Percentiles rank a stretch among this genome's conserved stretches.
phyloP scores from a whole-genome alignment of 2,888 invertebrate species.

The Dione vanillae region DNA sequence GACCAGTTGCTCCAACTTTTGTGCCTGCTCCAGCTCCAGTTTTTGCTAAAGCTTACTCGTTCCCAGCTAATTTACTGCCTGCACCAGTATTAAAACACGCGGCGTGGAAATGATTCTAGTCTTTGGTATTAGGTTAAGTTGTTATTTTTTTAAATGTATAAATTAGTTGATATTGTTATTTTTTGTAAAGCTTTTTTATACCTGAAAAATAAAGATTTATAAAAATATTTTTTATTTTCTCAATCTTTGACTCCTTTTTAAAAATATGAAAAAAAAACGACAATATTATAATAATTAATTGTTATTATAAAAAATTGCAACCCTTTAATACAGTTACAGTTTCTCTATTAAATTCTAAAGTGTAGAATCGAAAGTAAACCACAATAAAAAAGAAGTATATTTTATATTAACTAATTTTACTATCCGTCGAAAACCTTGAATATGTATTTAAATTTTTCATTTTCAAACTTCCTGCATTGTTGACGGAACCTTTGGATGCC shows the following conservation, averaged over 20 bases:
- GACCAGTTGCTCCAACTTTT: slow-evolving; percentile 52
- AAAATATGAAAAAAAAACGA: too few species aligned
- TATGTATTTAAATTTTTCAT: too few species aligned
- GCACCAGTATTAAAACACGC: slow-evolving; percentile 60
- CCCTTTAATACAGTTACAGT: too few species aligned
- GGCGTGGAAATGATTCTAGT: slow-evolving; percentile 74
- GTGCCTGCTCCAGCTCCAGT: slow-evolving; percentile 54
- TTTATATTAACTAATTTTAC: too few species aligned
- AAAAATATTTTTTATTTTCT: slow-evolving; percentile 36
- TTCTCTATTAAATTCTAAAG: too few species aligned
- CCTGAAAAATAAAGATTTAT: slow-evolving; percentile 55
- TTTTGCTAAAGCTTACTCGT: slow-evolving; percentile 40
- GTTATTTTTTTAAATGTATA: slow-evolving; percentile 44
- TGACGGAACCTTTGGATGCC: too few species aligned
- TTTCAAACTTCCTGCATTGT: too few species aligned
- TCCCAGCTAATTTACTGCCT: slow-evolving; percentile 54
- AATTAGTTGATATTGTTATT: slow-evolving; percentile 51
- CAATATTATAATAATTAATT: too few species aligned
- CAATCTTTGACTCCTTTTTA: background rate
- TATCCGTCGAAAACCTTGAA: too few species aligned
- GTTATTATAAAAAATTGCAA: too few species aligned
- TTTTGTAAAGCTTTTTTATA: slow-evolving; percentile 50
- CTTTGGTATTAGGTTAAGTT: slow-evolving; percentile 46
- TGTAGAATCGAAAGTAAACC: background rate
- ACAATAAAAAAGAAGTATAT: too few species aligned